Base-by-base conservation (phyloP, 2,797 vertebrate genomes). In the Periophthalmus magnuspinnatus region DNA sequence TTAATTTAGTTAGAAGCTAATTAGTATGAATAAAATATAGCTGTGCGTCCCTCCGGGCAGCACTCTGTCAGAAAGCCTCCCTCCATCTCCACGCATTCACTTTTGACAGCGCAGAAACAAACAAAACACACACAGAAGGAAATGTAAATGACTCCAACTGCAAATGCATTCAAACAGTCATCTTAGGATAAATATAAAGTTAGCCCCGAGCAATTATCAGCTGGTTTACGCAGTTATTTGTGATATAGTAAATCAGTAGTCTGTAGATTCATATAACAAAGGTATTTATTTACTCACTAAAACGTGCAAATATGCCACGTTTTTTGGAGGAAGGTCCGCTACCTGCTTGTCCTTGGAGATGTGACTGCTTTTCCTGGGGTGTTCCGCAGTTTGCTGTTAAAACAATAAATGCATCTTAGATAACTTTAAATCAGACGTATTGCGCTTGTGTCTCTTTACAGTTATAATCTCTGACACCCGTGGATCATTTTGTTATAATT, bases 21-120 rank as follows among this genome's bases (percentile, higher is more conserved):
- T 92, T 91, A 88, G 87, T 84, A 90, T 87, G 88, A 91, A 90
- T 90, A 90, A 90, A 92, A 88, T 84, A 92, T 90, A 81, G 78
- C 74, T 68, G 10, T 54, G 77, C 76, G 77, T 85, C 87, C 88
- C 90, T 77, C 65, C 71, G 85, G 87, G 78, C 80, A 74, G 65
- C 76, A 81, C 79, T 83, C 79, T 89, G 86, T 89, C 78, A 78
- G 65, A 82, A 66, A 47, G 47, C 57, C 61, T 9, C 69, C 36
- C 32, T 41, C n/a, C 50, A n/a, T 38, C 62, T 64, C 71, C 45
- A 38, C 76, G 41, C 56, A 59, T 85, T 81, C 58, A 74, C 68
- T 83, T 80, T 79, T 71, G 73, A 72, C 74, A 65, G 63, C 70
- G 66, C 63, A 50, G 45, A 32, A 67, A 47, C 22, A 48, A 64